phyloP scores from a whole-genome alignment of 2,888 invertebrate genomes.

The Xanthorhoe spadicearia region DNA sequence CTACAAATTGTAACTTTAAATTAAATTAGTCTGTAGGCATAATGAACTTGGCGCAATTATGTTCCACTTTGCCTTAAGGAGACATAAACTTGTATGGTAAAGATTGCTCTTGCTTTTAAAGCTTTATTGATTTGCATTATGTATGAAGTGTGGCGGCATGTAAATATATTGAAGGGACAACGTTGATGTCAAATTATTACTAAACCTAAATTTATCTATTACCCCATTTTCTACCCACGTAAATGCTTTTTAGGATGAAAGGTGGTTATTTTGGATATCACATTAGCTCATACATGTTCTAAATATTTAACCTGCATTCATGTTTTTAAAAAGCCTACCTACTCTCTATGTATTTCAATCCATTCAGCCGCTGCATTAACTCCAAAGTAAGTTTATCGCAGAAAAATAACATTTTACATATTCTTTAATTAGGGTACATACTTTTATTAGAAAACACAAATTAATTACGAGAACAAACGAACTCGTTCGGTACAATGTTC shows the following conservation, averaged over 20 bases:
- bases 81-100: conserved; percentile 18
- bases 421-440: no score
- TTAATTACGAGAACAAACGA: conserved; percentile 12
- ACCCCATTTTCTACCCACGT: neutral
- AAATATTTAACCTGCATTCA: no score
- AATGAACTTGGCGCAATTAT: conserved; percentile 30
- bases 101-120: conserved; percentile 19
- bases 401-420: no score
- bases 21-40: conserved; percentile 31
- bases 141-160: conserved; percentile 20
- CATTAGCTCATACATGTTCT: no score
- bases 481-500: conserved; percentile 20
- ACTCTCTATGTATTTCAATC: no score
- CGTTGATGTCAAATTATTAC: neutral
- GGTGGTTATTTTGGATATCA: no score
- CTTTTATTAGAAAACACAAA: conserved; percentile 7
- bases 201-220: no score
- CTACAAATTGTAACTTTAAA: conserved; percentile 23
- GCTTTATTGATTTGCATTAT: conserved; percentile 23
- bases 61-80: conserved; percentile 30
- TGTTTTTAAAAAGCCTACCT: no score
- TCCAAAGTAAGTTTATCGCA: no score
- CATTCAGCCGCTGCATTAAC: no score
- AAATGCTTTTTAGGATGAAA: no score
- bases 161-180: conserved; percentile 2